These are phyloP conservation scores for Coreoperca whiteheadi DNA, from an alignment of 2,113 vertebrate species.

Conservation along the genomic window DNA sequence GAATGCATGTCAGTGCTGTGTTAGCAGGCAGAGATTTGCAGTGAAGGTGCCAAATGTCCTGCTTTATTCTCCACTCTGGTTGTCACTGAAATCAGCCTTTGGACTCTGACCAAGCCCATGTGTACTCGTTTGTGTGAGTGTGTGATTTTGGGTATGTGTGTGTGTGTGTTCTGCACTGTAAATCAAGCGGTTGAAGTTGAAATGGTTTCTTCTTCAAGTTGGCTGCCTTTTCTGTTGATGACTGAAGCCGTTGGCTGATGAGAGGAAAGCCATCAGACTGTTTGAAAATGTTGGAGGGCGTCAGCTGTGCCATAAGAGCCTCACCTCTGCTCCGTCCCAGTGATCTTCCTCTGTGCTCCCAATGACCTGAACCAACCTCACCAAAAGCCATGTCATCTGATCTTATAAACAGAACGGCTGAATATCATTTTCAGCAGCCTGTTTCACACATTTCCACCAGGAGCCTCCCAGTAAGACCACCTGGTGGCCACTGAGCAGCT, in stretches of 20 bases:
- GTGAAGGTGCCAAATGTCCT: conserved; percentile 34
- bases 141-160: conserved; percentile 10
- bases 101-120: conserved; percentile 53
- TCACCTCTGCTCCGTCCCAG: conserved; percentile 34
- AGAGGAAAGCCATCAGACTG: conserved; percentile 40
- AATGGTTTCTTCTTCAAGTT: conserved; percentile 57
- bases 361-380: neutral
- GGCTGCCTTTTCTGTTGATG: conserved; percentile 72
- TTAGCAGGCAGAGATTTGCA: conserved; percentile 11
- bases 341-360: conserved; percentile 25
- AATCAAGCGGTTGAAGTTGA: conserved; percentile 42
- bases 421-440: neutral
- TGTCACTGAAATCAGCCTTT: conserved; percentile 58
- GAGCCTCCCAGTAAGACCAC: neutral
- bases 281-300: conserved; percentile 3
- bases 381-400: neutral
- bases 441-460: conserved; percentile 1
- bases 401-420: neutral
- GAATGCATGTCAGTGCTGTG: neutral
- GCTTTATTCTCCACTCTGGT: conserved; percentile 13
- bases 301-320: conserved; percentile 65
- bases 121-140: conserved; percentile 20
- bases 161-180: conserved; percentile 47
- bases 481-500: conserved; percentile 4
- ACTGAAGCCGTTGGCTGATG: conserved; percentile 49